These are phyloP conservation scores for Isichthys henryi DNA, from an alignment of 2,113 vertebrate genomes.

Conservation along the genomic window DNA sequence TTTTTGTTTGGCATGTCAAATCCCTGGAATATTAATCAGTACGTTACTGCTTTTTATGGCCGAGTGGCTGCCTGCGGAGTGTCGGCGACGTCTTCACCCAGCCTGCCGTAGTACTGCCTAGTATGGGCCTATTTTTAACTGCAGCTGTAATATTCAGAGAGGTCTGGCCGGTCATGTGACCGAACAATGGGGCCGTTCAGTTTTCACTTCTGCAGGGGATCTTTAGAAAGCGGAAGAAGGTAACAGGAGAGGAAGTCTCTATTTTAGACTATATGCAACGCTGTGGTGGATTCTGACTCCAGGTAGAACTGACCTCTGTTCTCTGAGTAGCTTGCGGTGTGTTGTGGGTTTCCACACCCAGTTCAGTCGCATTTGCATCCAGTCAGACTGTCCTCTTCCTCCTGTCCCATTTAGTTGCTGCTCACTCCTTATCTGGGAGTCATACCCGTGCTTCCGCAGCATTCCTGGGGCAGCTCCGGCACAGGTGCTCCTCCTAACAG, in stretches of 20 bases:
- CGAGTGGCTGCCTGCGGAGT: not conserved
- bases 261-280: not conserved
- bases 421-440: not conserved
- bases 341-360: not conserved
- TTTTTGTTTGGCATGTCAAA: conserved; percentile 18
- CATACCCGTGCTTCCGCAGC: not conserved
- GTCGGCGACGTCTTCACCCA: conserved; percentile 1
- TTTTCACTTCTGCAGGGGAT: conserved; percentile 62
- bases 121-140: conserved; percentile 24
- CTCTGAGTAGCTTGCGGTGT: not conserved
- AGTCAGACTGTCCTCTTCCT: not conserved
- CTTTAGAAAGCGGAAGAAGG: conserved; percentile 44
- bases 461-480: not conserved
- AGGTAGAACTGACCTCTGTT: not conserved
- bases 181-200: conserved; percentile 44
- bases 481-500: not conserved
- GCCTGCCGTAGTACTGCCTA: conserved; percentile 27
- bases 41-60: not conserved
- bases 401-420: not conserved
- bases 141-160: conserved; percentile 16
- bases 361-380: not conserved
- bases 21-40: conserved; percentile 16
- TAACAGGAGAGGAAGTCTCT: not conserved
- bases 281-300: not conserved
- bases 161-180: conserved; percentile 42